Conservation (phyloP, 2,888 invertebrate genomes). For the Drepana falcataria region DNA sequence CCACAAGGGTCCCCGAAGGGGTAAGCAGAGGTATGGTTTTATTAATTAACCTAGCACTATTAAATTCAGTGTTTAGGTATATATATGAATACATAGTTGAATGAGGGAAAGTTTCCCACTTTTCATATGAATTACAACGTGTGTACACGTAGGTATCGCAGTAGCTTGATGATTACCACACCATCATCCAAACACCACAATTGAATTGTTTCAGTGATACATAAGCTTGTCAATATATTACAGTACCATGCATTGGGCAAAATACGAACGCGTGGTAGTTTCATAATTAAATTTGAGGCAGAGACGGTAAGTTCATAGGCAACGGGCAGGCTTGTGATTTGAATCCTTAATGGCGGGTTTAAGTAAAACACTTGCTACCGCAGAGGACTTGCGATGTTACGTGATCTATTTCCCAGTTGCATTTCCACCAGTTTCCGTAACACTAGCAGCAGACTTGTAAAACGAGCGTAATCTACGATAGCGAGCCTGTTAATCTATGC, state of each 20-base stretch:
- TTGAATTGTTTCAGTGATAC: too few species aligned
- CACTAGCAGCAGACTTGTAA: not conserved
- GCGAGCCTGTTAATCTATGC: not conserved
- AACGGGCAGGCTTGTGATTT: slow-evolving; percentile 39
- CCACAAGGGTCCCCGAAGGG: too few species aligned
- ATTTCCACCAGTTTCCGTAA: not conserved
- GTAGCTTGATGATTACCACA: not conserved
- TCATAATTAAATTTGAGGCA: slow-evolving; percentile 49
- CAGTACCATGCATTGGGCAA: slow-evolving; percentile 8
- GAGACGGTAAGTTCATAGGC: slow-evolving; percentile 42
- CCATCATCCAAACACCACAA: too few species aligned
- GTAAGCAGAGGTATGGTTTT: too few species aligned
- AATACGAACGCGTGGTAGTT: slow-evolving; percentile 33
- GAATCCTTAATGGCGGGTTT: slow-evolving; percentile 49
- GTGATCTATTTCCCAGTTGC: slow-evolving; percentile 17
- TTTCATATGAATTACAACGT: too few species aligned
- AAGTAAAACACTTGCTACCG: slow-evolving; percentile 16
- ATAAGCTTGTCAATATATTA: not conserved
- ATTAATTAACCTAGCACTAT: too few species aligned
- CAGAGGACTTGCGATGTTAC: slow-evolving; percentile 20
- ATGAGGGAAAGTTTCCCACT: too few species aligned
- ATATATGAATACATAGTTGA: too few species aligned
- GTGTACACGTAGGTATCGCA: too few species aligned
- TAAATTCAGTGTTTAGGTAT: too few species aligned
- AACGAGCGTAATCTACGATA: slow-evolving; percentile 1